phyloP scores from a whole-genome alignment of 2,797 vertebrate species.

The Eupleurogrammus muticus region DNA sequence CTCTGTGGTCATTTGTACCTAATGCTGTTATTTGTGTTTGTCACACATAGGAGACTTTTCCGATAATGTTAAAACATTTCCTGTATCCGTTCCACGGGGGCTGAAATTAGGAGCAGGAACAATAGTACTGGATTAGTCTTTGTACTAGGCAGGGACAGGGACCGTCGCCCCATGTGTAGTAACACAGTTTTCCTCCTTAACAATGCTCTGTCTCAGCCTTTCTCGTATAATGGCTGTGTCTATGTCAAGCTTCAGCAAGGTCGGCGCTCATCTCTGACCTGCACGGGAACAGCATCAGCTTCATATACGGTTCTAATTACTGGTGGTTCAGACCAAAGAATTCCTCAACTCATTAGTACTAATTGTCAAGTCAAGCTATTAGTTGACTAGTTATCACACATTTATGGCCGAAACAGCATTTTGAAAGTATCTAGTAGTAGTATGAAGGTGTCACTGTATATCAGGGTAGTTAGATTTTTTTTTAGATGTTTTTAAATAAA shows the following conservation, averaged over 20 bases:
- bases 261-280: constrained; percentile 18
- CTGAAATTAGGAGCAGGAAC: constrained; percentile 19
- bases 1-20: constrained; percentile 32
- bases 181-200: constrained; percentile 41
- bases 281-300: neutral
- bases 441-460: too few species aligned
- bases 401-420: too few species aligned
- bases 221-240: constrained; percentile 18
- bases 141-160: constrained; percentile 31
- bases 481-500: too few species aligned
- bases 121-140: constrained; percentile 32
- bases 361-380: too few species aligned
- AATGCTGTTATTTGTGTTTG: constrained; percentile 31
- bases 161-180: constrained; percentile 32
- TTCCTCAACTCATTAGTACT: too few species aligned
- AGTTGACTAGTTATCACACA: too few species aligned
- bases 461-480: too few species aligned
- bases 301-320: neutral
- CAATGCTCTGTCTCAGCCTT: constrained; percentile 45
- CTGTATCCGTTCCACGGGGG: constrained; percentile 18
- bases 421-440: too few species aligned
- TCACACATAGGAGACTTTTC: constrained; percentile 9
- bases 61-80: constrained; percentile 42
- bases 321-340: too few species aligned
- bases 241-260: constrained; percentile 6